Percentiles rank a stretch among this genome's conserved stretches.
These are phyloP conservation scores for Clivina fossor DNA, from an alignment of 2,888 invertebrate species.

Conservation along the genomic window DNA sequence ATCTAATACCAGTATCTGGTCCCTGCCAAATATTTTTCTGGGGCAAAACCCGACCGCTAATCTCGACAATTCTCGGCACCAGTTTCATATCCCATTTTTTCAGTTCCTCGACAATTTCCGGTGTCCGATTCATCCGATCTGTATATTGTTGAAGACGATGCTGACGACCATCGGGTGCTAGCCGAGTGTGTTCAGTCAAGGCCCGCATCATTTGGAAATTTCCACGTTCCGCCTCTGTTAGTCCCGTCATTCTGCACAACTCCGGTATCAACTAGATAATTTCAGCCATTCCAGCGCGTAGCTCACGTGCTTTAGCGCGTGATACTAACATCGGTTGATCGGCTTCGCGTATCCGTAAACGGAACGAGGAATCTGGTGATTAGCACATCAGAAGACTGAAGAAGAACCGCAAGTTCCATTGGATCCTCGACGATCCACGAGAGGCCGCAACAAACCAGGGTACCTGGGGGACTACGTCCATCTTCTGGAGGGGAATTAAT, in stretches of 20 bases:
- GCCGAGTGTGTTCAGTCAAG: conserved; percentile 72
- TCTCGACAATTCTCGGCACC: conserved; percentile 60
- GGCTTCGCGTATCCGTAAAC: conserved; percentile 52
- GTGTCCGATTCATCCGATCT: conserved; percentile 57
- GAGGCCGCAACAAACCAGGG: too few species aligned
- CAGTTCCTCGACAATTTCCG: conserved; percentile 61
- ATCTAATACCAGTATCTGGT: conserved; percentile 41
- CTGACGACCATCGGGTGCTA: conserved; percentile 69
- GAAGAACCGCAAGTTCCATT: too few species aligned
- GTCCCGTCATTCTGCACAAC: conserved; percentile 80
- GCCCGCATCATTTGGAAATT: conserved; percentile 67
- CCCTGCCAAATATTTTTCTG: conserved; percentile 65
- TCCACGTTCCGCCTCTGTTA: conserved; percentile 56
- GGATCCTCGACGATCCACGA: too few species aligned
- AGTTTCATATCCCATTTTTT: conserved; percentile 73
- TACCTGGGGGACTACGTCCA: too few species aligned
- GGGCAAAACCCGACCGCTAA: conserved; percentile 68
- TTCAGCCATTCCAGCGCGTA: conserved; percentile 69
- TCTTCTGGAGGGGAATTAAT: too few species aligned
- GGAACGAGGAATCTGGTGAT: too few species aligned
- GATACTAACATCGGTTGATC: conserved; percentile 81
- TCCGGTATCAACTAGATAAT: conserved; percentile 79
- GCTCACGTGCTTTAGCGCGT: conserved; percentile 67
- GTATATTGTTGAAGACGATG: conserved; percentile 69
- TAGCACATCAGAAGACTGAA: too few species aligned